Conservation (phyloP, 2,888 invertebrate species). For the Syritta pipiens region DNA sequence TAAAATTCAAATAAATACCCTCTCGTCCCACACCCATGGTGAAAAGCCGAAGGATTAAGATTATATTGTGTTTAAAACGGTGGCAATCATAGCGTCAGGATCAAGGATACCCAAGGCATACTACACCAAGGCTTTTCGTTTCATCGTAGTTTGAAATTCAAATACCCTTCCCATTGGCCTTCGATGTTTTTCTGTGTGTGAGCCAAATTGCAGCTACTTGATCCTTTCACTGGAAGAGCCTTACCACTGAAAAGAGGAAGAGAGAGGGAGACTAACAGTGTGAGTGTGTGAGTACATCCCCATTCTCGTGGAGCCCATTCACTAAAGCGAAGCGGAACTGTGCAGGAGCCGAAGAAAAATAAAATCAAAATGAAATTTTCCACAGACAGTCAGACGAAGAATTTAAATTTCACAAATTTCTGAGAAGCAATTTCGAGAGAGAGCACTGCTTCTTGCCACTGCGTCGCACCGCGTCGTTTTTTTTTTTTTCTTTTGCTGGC, state of each 20-base stretch:
- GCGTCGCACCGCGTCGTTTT: background rate
- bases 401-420: slow-evolving; percentile 65
- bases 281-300: background rate
- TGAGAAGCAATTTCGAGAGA: slow-evolving; percentile 53
- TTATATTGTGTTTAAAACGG: slow-evolving; percentile 60
- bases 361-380: slow-evolving; percentile 63
- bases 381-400: slow-evolving; percentile 64
- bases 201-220: slow-evolving; percentile 60
- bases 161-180: slow-evolving; percentile 40
- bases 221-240: slow-evolving; percentile 43
- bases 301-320: too few species aligned
- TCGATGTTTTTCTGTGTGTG: slow-evolving; percentile 16
- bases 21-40: background rate
- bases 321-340: slow-evolving; percentile 6
- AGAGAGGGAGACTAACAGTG: too few species aligned
- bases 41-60: slow-evolving; percentile 18
- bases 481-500: background rate
- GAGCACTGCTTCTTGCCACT: background rate
- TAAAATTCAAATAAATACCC: slow-evolving; percentile 55
- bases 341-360: slow-evolving; percentile 27
- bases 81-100: slow-evolving; percentile 57
- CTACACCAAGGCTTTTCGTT: too few species aligned
- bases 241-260: too few species aligned
- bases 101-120: slow-evolving; percentile 22
- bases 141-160: slow-evolving; percentile 50